Conservation (phyloP, 2,797 vertebrate species). For the Australoheros facetus region DNA sequence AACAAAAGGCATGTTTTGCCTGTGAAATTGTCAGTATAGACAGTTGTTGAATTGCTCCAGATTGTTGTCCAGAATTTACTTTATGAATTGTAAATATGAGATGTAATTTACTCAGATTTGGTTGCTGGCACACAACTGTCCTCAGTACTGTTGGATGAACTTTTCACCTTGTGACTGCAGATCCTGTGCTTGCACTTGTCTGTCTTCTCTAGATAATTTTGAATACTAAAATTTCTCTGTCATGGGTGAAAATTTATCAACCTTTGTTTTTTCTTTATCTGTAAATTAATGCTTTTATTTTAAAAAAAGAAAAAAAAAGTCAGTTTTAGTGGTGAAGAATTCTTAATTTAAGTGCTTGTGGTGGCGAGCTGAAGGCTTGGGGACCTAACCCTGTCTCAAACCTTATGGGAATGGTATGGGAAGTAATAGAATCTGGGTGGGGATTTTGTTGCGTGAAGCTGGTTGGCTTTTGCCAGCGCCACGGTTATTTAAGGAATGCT, state of each 20-base stretch:
- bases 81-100: too few species aligned
- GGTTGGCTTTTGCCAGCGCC: slow-evolving; percentile 55
- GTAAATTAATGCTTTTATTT: background rate
- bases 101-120: too few species aligned
- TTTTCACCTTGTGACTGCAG: too few species aligned
- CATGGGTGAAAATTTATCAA: background rate
- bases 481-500: slow-evolving; percentile 82
- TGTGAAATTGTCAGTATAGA: background rate
- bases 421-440: slow-evolving; percentile 56
- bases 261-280: background rate
- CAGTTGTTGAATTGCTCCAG: background rate
- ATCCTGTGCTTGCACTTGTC: too few species aligned
- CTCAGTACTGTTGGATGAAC: too few species aligned
- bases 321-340: background rate
- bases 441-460: slow-evolving; percentile 58
- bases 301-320: background rate
- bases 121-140: too few species aligned
- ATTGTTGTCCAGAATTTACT: too few species aligned
- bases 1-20: background rate
- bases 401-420: slow-evolving; percentile 52
- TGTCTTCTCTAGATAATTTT: background rate
- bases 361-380: slow-evolving; percentile 8
- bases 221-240: background rate
- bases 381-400: slow-evolving; percentile 5
- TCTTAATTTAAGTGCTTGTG: slow-evolving; percentile 1